Evolutionary conservation across 2,113 vertebrate species (phyloP), one percentile per base, ranked within the genome.

Genomic region (Lampris megalopsis): DNA sequence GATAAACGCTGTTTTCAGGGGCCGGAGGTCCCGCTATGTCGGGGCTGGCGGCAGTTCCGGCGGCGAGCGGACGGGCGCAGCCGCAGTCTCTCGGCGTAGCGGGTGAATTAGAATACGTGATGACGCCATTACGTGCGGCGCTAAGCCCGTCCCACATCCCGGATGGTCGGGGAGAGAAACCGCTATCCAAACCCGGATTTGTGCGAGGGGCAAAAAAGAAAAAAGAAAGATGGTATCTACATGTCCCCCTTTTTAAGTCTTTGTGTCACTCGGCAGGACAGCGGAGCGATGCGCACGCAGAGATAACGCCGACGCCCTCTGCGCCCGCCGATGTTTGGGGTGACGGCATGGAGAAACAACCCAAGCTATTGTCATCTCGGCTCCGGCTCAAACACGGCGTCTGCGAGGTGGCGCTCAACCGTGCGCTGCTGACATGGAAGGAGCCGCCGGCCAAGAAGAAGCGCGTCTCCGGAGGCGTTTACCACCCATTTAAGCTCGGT

Each of bases 321-420:
- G 10, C 48, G 36, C 24, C 48, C 5, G 38, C 8, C 36, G 4
- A 5, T 35, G 7, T 24, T n/a, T 35, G 24, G 36, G 10, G 40
- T 38, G 43, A 50, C 48, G 35, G 9, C 3, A 82, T 82, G 80
- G 80, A 82, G 52, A 57, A 58, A 48, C 75, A 63, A 52, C 56
- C 58, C 52, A 40, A 35, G 43, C 35, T 74, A 4, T 50, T 82
- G 66, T 52, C 75, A 6, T 73, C 80, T 2, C 64, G 45, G 37
- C 42, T 82, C 6, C 37, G 52, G 10, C 7, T 78, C 6, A 78
- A 78, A 40, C 53, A 35, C 70, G 37, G 40, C 24, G 57, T 49
- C n/a, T 78, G 47, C 35, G 64, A 73, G 43, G 80, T 82, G 3
- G 69, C 40, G n/a, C 24, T 82, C 38, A 69, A 37, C 53, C 58